Evolutionary conservation across 2,888 invertebrate species (phyloP), one percentile per base, ranked within the genome.

Genomic region (Aleiodes leptofemur): DNA sequence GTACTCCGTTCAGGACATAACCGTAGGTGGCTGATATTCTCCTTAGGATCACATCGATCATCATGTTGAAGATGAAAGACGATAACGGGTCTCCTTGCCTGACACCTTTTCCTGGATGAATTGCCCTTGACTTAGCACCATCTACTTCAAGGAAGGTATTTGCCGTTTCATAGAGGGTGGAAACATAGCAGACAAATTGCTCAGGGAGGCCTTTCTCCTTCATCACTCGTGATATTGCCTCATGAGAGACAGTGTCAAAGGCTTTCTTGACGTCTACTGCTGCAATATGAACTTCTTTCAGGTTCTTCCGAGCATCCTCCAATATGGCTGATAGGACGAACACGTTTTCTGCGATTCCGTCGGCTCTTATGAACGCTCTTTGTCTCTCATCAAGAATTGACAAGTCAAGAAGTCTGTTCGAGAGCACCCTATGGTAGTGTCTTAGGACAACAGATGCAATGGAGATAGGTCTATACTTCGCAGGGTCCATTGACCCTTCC

Each of bases 331-430:
- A 85, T 78, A 87, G 81, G 38, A 86, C 77, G 69, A 81, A 81
- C 55, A 84, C 76, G 71, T 86, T 87, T n/a, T 86, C 85, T 69
- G 84, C 84, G 66, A 83, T 83, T 53, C 87, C 86, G 72, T 83
- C 78, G n/a, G 82, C 53, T 61, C 55, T 13, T 1, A 76, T 74
- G n/a, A 81, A 83, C 0, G 78, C 81, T 16, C 76, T 23, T 29
- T 83, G 82, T 8, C 79, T 13, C 0, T 14, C 5, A 14, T 80
- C 79, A 0, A 80, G 7, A 0, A 66, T 16, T 1, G 23, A 51
- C 0, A 50, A 0, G 0, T 0, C n/a, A 1, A 50, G 7, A 0
- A 81, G 11, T 3, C 80, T 8, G 0, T 8, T 31, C 0, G 78
- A 78, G 0, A 82, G 48, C 0, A 81, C 68, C 14, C 75, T 74